Evolutionary conservation across 2,888 invertebrate genomes (phyloP).

Genomic region (Cylloceria caligata): DNA sequence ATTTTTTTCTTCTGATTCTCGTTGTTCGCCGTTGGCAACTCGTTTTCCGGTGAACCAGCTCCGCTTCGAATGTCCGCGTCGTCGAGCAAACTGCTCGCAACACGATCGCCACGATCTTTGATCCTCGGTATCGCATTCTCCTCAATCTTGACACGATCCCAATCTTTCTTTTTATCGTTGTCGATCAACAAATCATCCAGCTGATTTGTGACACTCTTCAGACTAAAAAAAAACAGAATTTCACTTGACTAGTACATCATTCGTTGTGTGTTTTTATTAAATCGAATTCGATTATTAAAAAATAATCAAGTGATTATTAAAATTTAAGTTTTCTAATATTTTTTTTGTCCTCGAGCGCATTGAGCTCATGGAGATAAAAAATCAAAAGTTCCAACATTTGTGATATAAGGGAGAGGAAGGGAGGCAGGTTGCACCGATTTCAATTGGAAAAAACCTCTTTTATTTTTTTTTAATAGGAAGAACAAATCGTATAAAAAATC

Average conservation of each 20-base stretch:
- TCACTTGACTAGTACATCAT: neutral
- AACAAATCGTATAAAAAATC: too few species aligned
- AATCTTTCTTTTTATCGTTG: conserved; percentile 61
- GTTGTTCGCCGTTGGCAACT: conserved; percentile 33
- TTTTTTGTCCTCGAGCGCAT: too few species aligned
- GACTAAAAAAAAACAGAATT: conserved; percentile 21
- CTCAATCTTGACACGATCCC: conserved; percentile 47
- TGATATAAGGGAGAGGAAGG: too few species aligned
- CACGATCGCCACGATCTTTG: conserved; percentile 62
- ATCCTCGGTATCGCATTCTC: conserved; percentile 52
- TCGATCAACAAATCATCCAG: conserved; percentile 62
- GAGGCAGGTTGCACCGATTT: too few species aligned
- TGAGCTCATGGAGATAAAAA: too few species aligned
- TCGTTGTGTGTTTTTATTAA: neutral
- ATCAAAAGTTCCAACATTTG: too few species aligned
- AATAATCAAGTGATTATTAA: too few species aligned
- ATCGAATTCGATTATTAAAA: too few species aligned
- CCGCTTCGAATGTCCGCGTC: conserved; percentile 62
- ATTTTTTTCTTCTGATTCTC: conserved; percentile 25
- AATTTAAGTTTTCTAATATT: too few species aligned
- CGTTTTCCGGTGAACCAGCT: conserved; percentile 58
- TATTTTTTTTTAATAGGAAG: too few species aligned
- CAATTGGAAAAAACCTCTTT: too few species aligned
- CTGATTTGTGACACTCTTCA: conserved; percentile 60
- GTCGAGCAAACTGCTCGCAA: conserved; percentile 58